Evolutionary conservation across 1,140 invertebrate species (phyloP).

Genomic region (Druon quercuslanigerum): DNA sequence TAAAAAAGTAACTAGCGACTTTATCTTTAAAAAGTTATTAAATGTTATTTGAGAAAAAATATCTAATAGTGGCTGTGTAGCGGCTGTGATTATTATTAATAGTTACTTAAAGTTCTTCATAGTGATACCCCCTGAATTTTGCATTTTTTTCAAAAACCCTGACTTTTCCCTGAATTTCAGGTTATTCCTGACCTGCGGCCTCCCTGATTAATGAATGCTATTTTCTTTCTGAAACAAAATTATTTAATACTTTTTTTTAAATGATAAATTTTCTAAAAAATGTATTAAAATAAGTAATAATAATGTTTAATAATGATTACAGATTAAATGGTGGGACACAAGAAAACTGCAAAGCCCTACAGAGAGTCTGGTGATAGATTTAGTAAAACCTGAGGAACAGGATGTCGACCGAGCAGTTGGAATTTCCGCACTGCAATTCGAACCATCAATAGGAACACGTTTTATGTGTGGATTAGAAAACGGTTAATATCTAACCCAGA

Average conservation of each 20-base stretch:
- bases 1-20: no score
- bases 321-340: conserved; percentile 88
- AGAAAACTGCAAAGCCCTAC: conserved; percentile 88
- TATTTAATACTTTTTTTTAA: neutral
- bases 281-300: neutral
- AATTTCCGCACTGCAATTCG: conserved; percentile 91
- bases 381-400: conserved; percentile 84
- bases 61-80: no score
- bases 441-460: conserved; percentile 92
- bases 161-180: no score
- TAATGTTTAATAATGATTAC: neutral
- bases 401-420: conserved; percentile 84
- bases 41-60: no score
- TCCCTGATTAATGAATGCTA: no score
- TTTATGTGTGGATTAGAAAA: conserved; percentile 76
- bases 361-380: conserved; percentile 88
- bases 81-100: no score
- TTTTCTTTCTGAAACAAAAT: no score
- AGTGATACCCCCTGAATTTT: no score
- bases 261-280: neutral
- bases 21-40: no score
- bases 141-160: no score
- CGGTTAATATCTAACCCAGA: conserved; percentile 47
- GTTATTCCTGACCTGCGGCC: no score
- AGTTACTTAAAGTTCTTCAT: no score